A percentile compares a stretch with the other conserved stretches of the same genome.
Evolutionary conservation across 2,113 vertebrate species (phyloP).

Genomic region (Sturnus vulgaris): DNA sequence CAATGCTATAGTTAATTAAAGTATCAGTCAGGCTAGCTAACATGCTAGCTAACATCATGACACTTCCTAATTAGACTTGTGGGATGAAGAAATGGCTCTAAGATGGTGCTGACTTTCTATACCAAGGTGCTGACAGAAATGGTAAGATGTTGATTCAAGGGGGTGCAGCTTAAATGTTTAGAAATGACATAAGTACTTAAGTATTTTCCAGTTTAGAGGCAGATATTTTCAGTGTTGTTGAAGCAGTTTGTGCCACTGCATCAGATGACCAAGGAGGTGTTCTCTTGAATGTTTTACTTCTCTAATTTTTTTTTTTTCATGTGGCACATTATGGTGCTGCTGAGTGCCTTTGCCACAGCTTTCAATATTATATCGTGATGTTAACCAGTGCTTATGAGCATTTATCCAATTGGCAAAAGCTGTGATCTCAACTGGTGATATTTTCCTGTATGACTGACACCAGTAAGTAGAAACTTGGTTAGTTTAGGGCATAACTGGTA

Average conservation of each 20-base stretch:
- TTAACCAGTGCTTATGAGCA: background rate
- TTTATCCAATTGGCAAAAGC: background rate
- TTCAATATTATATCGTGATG: background rate
- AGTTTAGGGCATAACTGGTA: background rate
- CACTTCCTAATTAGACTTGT: constrained; percentile 22
- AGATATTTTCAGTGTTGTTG: background rate
- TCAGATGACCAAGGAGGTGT: background rate
- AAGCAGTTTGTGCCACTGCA: background rate
- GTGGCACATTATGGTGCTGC: background rate
- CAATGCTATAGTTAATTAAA: constrained; percentile 2
- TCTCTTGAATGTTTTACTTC: background rate
- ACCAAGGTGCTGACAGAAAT: background rate
- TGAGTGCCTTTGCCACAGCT: background rate
- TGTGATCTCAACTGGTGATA: background rate
- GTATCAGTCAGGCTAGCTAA: background rate
- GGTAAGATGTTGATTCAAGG: background rate
- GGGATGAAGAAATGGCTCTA: constrained; percentile 13
- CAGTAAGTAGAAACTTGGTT: background rate
- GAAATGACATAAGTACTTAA: background rate
- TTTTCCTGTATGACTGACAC: background rate
- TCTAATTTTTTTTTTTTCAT: background rate
- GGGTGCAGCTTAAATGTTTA: background rate
- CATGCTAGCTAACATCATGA: background rate
- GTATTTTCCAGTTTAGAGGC: background rate
- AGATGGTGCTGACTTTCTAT: background rate